Base-by-base conservation (phyloP, 1,140 invertebrate species). In the Drosophila sp. region DNA sequence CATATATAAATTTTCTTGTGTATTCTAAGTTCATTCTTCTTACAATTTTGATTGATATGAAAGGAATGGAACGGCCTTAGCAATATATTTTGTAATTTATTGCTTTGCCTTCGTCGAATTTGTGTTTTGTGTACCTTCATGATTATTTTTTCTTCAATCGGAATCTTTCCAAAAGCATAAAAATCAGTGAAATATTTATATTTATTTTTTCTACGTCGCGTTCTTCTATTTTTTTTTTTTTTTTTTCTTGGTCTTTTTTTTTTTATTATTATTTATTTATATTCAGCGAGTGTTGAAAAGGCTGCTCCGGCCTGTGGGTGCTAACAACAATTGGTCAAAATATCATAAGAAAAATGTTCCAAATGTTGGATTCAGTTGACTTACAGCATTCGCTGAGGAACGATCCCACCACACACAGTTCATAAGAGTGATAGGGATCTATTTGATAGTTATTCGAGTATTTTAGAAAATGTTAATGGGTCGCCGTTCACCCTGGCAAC, bases 231-330 rank as follows among this genome's bases (percentile, higher is more conserved):
- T 38, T 11, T 25, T 27, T 47, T 89, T 83, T 89, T 83, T 87
- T 25, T 7, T 54, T 57, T 71, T 17, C 17, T 17, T 17, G 17
- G 17, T 17, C 17, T 17, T 72, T 84, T 32, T 25, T 60, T 55
- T 73, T 73, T 80, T 78, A 71, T 84, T 80, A 89, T 83, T 84
- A 87, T 80, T 89, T 87, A 89, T 87, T 89, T 87, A 87, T 87
- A 70, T 69, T 68, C 57, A 63, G 66, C 80, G 72, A 80, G 84
- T 87, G 83, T 89, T 89, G 84, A 87, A 89, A 58, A 87, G 72
- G 41, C 77, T 68, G 56, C 69, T 32, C 23, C 44, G 75, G 66
- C 66, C 47, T 60, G 76, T 63, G 47, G 47, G 62, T 67, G 44
- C 44, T 50, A 50, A 50, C 44, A 76, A 83, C 85, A 72, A 86